A percentile compares a stretch with the other conserved stretches of the same genome.
Evolutionary conservation across 92 coral and sea anemone genomes (phyloP).

Genomic region (Phenganax subtilis): DNA sequence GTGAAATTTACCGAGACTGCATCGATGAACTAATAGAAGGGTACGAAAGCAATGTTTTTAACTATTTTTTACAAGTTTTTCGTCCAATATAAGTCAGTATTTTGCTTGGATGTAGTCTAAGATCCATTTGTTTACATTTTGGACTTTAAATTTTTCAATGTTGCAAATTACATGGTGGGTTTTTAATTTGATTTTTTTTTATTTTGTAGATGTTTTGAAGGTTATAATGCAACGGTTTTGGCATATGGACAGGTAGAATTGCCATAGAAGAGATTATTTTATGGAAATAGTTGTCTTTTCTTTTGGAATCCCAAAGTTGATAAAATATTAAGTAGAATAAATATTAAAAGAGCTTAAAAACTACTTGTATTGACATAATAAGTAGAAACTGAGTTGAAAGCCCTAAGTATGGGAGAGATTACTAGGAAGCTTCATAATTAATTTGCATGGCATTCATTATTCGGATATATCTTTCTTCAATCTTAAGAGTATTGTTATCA

Average conservation of each 20-base stretch:
- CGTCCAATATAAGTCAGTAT: background rate
- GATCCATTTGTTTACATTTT: conserved; percentile 25
- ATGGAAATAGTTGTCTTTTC: background rate
- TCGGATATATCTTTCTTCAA: background rate
- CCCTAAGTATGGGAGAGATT: background rate
- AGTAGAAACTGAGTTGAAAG: background rate
- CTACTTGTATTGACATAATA: background rate
- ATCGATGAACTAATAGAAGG: conserved; percentile 81
- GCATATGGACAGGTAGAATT: conserved; percentile 92
- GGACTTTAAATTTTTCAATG: conserved; percentile 10
- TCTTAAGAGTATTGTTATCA: background rate
- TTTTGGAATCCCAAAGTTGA: background rate
- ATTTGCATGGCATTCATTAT: background rate
- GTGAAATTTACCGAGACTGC: conserved; percentile 72
- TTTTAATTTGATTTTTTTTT: conserved; percentile 7
- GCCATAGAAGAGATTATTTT: background rate
- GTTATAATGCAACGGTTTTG: conserved; percentile 94
- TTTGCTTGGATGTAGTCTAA: background rate
- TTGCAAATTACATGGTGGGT: background rate
- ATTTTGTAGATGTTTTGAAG: conserved; percentile 79
- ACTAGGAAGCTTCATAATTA: background rate
- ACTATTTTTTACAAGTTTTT: background rate
- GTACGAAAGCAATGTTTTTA: conserved; percentile 50
- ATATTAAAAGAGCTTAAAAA: background rate
- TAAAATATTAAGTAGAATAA: background rate